These are phyloP conservation scores for Tragelaphus oryx DNA, from an alignment of 2,797 vertebrate genomes.

Conservation along the genomic window DNA sequence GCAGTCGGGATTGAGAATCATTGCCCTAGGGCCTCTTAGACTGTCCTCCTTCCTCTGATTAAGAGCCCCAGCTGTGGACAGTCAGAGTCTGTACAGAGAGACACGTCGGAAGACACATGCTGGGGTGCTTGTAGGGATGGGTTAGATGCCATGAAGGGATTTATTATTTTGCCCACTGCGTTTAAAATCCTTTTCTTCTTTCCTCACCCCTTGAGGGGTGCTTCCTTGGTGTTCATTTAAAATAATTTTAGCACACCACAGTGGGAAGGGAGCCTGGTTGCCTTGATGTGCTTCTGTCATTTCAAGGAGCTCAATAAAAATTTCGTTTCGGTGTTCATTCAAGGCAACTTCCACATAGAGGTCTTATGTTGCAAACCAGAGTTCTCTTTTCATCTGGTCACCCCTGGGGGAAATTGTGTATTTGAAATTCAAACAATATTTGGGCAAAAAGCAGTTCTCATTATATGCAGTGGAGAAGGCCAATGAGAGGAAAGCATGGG, in stretches of 20 bases:
- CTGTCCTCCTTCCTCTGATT: neutral
- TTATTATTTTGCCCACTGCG: conserved; percentile 18
- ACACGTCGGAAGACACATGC: neutral
- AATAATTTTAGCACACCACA: conserved; percentile 46
- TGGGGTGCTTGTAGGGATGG: neutral
- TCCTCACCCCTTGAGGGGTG: conserved; percentile 30
- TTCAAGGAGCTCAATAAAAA: conserved; percentile 71
- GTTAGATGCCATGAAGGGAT: neutral
- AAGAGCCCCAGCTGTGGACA: neutral
- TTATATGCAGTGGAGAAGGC: conserved; percentile 61
- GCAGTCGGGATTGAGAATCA: neutral
- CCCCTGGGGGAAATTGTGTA: conserved; percentile 64
- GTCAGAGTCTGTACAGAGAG: neutral
- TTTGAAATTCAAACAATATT: conserved; percentile 77
- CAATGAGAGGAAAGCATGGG: conserved; percentile 30
- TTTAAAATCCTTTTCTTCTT: conserved; percentile 57
- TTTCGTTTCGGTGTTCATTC: conserved; percentile 53
- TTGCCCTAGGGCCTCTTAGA: neutral
- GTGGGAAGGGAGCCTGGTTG: conserved; percentile 34
- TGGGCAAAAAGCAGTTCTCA: conserved; percentile 70
- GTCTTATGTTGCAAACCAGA: conserved; percentile 63
- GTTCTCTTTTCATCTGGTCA: conserved; percentile 73
- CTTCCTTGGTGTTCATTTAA: conserved; percentile 50
- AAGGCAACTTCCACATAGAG: conserved; percentile 22
- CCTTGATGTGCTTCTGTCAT: conserved; percentile 54